These are phyloP conservation scores for Eciton burchellii DNA, from an alignment of 1,140 invertebrate genomes.

Conservation along the genomic window DNA sequence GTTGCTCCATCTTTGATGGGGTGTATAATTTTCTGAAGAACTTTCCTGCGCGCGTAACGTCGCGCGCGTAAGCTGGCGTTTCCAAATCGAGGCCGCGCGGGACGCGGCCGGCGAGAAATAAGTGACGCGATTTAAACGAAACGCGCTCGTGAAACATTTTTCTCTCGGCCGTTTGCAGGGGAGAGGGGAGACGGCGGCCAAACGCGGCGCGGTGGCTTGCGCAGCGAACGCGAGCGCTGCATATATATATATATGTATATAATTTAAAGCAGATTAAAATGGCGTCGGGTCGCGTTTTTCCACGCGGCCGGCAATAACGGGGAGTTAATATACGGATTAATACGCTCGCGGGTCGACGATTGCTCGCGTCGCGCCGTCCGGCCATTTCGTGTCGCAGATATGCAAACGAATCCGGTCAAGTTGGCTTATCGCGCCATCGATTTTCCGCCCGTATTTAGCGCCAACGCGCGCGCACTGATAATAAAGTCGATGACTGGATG, in stretches of 20 bases:
- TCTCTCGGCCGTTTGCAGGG: neutral
- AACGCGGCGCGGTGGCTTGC: neutral
- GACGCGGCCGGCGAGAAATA: too few species aligned
- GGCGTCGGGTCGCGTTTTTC: slow-evolving; percentile 19
- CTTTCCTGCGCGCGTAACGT: neutral
- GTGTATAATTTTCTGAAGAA: neutral
- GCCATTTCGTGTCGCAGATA: slow-evolving; percentile 37
- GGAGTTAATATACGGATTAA: slow-evolving; percentile 58
- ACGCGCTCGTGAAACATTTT: neutral
- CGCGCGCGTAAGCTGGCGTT: neutral
- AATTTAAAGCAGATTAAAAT: slow-evolving; percentile 47
- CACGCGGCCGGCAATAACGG: slow-evolving; percentile 28
- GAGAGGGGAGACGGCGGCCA: too few species aligned
- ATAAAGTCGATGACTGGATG: slow-evolving; percentile 53
- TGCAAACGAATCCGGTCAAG: slow-evolving; percentile 59
- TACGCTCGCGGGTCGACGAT: slow-evolving; percentile 41
- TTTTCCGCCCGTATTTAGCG: slow-evolving; percentile 49
- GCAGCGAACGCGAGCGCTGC: neutral
- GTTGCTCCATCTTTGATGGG: neutral
- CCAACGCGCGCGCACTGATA: slow-evolving; percentile 44
- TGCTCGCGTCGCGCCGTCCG: neutral
- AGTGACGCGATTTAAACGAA: too few species aligned
- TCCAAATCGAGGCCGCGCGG: too few species aligned
- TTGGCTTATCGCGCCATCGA: slow-evolving; percentile 60
- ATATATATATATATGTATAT: neutral